phyloP scores from a whole-genome alignment of 2,113 vertebrate species.

The Nerophis ophidion region DNA sequence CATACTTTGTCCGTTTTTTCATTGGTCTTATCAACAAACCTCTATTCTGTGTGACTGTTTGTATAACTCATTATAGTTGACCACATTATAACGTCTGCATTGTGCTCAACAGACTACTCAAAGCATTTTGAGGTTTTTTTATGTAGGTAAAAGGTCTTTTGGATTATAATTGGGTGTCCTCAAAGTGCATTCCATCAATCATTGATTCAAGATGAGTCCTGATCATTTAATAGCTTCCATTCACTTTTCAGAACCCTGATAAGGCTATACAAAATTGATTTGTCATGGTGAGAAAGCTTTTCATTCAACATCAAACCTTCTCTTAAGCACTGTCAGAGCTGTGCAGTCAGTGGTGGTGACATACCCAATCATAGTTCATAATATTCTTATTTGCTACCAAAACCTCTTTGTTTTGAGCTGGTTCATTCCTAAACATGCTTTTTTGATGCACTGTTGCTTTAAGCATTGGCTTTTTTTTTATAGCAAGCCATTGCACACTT shows the following conservation, averaged over 20 bases:
- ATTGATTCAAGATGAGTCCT: no score
- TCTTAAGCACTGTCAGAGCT: background rate
- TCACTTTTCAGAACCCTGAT: no score
- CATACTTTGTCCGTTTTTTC: background rate
- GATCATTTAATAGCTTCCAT: no score
- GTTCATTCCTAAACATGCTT: background rate
- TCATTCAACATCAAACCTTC: background rate
- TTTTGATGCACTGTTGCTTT: background rate
- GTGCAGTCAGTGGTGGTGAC: background rate
- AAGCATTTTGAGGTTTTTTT: no score
- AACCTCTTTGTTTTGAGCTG: background rate
- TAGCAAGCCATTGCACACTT: no score
- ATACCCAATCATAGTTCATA: background rate
- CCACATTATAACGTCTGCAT: background rate
- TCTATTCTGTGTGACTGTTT: background rate
- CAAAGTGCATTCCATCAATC: no score
- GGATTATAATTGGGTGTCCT: no score
- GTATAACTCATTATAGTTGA: background rate
- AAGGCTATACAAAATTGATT: no score
- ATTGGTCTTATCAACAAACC: constrained; percentile 5
- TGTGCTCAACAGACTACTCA: background rate
- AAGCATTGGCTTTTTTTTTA: background rate
- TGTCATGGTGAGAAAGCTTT: no score
- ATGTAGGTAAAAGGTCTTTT: no score
- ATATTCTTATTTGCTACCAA: background rate